Percentiles rank a stretch among this genome's conserved stretches.
These are phyloP conservation scores for Octodon degus DNA, from an alignment of 2,113 vertebrate species.

Conservation along the genomic window DNA sequence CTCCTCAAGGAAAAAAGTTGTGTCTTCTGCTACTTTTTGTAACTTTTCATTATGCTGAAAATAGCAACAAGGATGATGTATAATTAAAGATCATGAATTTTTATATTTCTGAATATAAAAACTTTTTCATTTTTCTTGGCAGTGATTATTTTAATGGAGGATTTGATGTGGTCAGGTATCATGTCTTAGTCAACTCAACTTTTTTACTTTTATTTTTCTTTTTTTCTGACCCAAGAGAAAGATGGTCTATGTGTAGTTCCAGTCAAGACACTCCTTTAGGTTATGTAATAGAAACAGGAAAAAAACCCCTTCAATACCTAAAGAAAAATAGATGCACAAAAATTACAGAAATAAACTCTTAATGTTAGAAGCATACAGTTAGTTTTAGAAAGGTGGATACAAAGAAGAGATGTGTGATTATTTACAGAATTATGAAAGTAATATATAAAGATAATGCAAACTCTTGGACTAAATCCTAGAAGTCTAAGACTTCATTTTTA, in stretches of 20 bases:
- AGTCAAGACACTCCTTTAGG: neutral
- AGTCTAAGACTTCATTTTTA: constrained; percentile 47
- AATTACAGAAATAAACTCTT: constrained; percentile 13
- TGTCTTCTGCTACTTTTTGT: constrained; percentile 49
- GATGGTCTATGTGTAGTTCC: neutral
- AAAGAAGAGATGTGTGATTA: neutral
- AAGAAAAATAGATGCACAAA: constrained; percentile 23
- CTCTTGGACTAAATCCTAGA: neutral
- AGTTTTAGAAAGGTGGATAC: neutral
- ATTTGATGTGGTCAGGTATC: neutral
- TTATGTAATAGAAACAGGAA: constrained; percentile 16
- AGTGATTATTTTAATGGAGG: constrained; percentile 39
- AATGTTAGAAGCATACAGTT: neutral
- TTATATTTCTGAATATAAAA: constrained; percentile 51
- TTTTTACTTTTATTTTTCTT: constrained; percentile 44
- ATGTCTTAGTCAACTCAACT: constrained; percentile 21
- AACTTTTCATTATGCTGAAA: constrained; percentile 10
- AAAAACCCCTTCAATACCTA: constrained; percentile 46
- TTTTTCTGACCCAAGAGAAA: neutral
- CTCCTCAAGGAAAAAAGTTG: constrained; percentile 27
- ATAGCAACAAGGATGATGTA: constrained; percentile 11
- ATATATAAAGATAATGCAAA: neutral
- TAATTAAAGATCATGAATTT: constrained; percentile 44
- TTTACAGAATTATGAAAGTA: neutral
- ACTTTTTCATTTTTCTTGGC: neutral